Conservation (phyloP, 1,140 invertebrate species). For the Diorhabda elongata region DNA sequence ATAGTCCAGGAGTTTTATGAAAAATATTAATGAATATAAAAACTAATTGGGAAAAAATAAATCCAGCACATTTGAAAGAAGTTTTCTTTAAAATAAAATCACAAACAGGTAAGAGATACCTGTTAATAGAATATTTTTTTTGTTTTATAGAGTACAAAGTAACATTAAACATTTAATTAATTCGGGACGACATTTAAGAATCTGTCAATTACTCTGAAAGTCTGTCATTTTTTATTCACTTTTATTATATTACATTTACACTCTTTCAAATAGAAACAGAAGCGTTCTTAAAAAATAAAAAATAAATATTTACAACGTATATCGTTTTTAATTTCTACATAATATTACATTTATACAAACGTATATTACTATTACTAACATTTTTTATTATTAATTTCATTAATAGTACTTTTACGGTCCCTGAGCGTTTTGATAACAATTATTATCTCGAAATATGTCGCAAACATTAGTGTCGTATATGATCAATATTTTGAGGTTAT, state of each 20-base stretch:
- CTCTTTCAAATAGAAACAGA: conserved; percentile 16
- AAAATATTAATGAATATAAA: too few species aligned
- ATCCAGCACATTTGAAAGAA: too few species aligned
- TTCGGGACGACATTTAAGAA: not conserved
- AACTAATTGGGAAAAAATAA: too few species aligned
- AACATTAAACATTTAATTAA: not conserved
- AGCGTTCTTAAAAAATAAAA: conserved; percentile 17
- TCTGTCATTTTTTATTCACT: not conserved
- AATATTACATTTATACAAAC: conserved; percentile 23
- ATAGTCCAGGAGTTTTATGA: too few species aligned
- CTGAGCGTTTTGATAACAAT: conserved; percentile 35
- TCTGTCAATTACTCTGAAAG: not conserved
- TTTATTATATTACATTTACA: conserved; percentile 6
- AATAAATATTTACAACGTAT: conserved; percentile 18
- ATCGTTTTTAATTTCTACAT: conserved; percentile 10
- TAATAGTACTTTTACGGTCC: conserved; percentile 28
- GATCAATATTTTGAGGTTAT: too few species aligned
- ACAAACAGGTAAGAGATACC: too few species aligned
- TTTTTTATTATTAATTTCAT: not conserved
- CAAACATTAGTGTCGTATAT: too few species aligned
- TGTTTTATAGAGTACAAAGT: not conserved
- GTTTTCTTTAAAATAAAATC: too few species aligned
- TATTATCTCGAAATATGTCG: conserved; percentile 23
- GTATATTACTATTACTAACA: conserved; percentile 7
- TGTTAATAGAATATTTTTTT: too few species aligned